Conservation (phyloP, 2,113 vertebrate genomes). For the Hypocryptadius cinnamomeus region DNA sequence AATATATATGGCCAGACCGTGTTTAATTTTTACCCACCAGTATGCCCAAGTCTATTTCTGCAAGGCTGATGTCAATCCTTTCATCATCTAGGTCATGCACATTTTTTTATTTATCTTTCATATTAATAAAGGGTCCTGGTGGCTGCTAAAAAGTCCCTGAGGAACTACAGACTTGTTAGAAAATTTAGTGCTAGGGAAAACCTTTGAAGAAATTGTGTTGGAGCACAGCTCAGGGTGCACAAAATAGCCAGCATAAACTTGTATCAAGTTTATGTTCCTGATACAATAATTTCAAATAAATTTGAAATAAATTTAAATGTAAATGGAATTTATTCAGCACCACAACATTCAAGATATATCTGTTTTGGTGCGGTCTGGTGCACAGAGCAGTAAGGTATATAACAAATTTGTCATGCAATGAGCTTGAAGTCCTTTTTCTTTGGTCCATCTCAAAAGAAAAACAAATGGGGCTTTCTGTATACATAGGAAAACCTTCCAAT, state of each 20-base stretch:
- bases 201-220: no score
- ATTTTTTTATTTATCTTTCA: not conserved
- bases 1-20: accelerated
- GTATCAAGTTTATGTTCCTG: not conserved
- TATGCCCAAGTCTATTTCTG: not conserved
- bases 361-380: not conserved
- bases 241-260: no score
- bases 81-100: not conserved
- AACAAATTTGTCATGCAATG: not conserved
- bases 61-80: not conserved
- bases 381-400: not conserved
- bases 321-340: not conserved
- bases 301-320: not conserved
- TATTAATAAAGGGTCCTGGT: not conserved
- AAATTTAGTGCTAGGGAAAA: no score
- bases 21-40: not conserved
- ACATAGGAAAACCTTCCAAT: not conserved
- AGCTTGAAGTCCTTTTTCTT: not conserved
- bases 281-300: not conserved
- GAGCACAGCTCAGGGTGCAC: no score
- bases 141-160: not conserved
- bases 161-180: no score
- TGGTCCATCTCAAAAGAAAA: not conserved
- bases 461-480: not conserved
- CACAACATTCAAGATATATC: not conserved